Evolutionary conservation across 1,140 invertebrate species (phyloP), one percentile per base, ranked within the genome.

Genomic region (Catajapyx aquilonaris): DNA sequence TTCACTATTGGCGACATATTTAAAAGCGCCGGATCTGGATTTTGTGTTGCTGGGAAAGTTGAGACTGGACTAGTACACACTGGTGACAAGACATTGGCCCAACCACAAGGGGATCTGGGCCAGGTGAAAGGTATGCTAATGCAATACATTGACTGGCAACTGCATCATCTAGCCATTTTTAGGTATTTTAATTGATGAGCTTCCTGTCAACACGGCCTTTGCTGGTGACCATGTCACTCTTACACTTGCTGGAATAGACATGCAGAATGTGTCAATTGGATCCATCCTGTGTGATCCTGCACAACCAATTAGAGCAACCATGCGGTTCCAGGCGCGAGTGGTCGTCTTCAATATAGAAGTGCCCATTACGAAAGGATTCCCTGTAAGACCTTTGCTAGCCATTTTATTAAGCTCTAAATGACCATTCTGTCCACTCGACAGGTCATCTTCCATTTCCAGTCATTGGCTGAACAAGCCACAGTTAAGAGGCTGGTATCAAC

Each of bases 1-100:
- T 69, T 93, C 55, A 81, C 83, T 17, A 68, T 98, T 0, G 83
- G 79, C 52, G 94, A 99, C 63, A 75, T 97, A 40, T 94, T 84
- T 52, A 98, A 97, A 65, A 80, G 85, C 5, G 76, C 77, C 9
- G 78, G 81, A 0, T 77, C 78, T 2, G 78, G 81, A 2, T 80
- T 88, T 50, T 87, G 81, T 60, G 70, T 95, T 4, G 74, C 74
- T 4, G 93, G 90, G 4, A 68, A 81, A 31, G 69, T 98, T 36
- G 90, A 96, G 62, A 83, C 86, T 31, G 94, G 94, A 5, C 68
- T 75, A 49, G 53, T 96, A 1, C 74, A 79, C 46, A 55, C 70
- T 25, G 80, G 81, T 23, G 91, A 97, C 48, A 83, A 79, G 59
- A 69, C 96, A 1, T 50, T 90, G 17, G 65, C 97, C 7, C 75